Base-by-base conservation (phyloP, 92 coral and sea anemone species). In the Meandrina meandrites region DNA sequence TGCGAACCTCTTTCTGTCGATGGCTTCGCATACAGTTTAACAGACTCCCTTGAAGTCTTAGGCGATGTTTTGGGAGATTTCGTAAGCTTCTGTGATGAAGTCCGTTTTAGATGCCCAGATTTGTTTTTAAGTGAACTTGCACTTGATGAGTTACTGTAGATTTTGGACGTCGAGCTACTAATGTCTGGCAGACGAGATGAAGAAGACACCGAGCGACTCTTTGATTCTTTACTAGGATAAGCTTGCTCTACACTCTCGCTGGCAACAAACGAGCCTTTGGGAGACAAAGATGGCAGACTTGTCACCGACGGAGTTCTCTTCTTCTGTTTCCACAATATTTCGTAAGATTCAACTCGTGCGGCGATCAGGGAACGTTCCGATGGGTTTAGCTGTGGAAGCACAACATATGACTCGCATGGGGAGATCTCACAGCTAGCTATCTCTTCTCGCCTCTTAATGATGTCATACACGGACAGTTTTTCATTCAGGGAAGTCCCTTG, bases 321-420 rank as follows among this genome's bases (percentile, higher is more conserved):
- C 60, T 31, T 64, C 66, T 76, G 88, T 32, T 77, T 62, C 88
- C 76, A 76, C 31, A 85, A 42, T 21, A 19, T 37, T 22, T 85
- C 83, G 14, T 76, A 85, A 50, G 62, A 35, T 73, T 77, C 93
- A 28, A 81, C 81, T 32, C 88, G 88, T 11, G 92, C 67, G 18
- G 94, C 77, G 73, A 91, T 79, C 28, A 89, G 78, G 16, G 84
- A 90, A 73, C 92, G 73, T 71, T 97, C 99, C 1, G 94, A 90
- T 54, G 96, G 86, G 71, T 84, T 85, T 50, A 97, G 76, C 34
- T 81, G 92, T 40, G 99, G 99, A n/a, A 97, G 93, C 27, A 95
- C 83, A 10, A 95, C 97, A 90, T 97, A 95, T 2, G 99, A 95
- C 10, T 95, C 79, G 64, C 86, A 79, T 16, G 98, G 94, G 22